Base-by-base conservation (phyloP, 2,113 vertebrate species). In the Phalacrocorax pelagicus region DNA sequence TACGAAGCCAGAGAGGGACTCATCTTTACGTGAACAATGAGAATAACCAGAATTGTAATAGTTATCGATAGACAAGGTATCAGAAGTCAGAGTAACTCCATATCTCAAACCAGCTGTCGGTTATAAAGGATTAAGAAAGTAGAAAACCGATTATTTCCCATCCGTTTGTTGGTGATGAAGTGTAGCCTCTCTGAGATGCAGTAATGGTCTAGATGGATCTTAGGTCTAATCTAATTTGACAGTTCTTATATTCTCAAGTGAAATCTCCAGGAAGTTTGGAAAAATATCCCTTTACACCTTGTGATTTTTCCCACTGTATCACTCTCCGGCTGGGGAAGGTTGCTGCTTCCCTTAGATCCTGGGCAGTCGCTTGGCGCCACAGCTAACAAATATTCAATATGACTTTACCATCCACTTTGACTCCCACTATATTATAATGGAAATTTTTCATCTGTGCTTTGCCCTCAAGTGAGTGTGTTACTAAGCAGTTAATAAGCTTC, bases 81-180 rank as follows among this genome's bases (percentile, higher is more conserved):
- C 40, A 83, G 44, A 88, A 69, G 9, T 19, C 67, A 40, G 46
- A 44, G 5, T 17, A 67, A 79, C 52, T 46, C 38, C 26, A 6
- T 19, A 23, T 24, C 57, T n/a, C 14, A 0, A 59, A 59, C 21
- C 23, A 47, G 20, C 5, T 73, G 34, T 3, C 1, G 5, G 5
- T 36, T 71, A 49, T 10, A 54, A 58, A 54, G n/a, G 29, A 22
- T 7, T 42, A 72, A 66, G 42, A 38, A 32, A 44, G 71, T 42
- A 44, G 51, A 21, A 71, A 81, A 24, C 17, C 34, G 42, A n/a
- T 47, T 12, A 40, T 44, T 89, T 55, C 55, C 32, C 49, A 19
- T 16, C 47, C 0, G 0, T 34, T 46, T 46, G 24, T 7, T 51
- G 32, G 12, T 9, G 54, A 26, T 27, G 66, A 46, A 21, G 51